phyloP scores from a whole-genome alignment of 2,797 vertebrate species.

The Phrynocephalus guinanensis region DNA sequence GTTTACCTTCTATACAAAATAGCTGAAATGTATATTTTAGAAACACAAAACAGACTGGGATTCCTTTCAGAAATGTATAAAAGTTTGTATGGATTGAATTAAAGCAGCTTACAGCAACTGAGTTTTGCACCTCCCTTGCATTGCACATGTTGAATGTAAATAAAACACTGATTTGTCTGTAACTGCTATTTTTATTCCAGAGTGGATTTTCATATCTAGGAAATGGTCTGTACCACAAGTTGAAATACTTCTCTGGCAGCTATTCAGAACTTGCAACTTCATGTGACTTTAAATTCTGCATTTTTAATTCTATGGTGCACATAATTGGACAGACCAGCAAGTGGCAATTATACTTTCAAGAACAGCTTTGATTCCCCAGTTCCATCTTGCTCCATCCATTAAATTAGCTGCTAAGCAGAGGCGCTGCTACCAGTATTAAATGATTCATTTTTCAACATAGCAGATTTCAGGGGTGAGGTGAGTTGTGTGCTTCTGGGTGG shows the following conservation, averaged over 20 bases:
- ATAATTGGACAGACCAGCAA: neutral
- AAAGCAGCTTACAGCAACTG: constrained; percentile 38
- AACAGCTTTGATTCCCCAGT: neutral
- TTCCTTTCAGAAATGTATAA: constrained; percentile 51
- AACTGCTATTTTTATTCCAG: constrained; percentile 3
- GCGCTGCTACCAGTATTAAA: constrained; percentile 44
- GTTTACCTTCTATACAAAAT: neutral
- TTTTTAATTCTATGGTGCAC: neutral
- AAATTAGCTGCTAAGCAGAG: constrained; percentile 55
- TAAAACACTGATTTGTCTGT: constrained; percentile 57
- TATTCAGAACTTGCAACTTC: neutral
- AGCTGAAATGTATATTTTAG: constrained; percentile 1
- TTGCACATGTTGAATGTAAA: constrained; percentile 62
- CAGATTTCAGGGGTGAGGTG: constrained; percentile 50
- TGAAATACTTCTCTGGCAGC: neutral
- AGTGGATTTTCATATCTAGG: neutral
- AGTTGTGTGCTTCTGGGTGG: constrained; percentile 52
- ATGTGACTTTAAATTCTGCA: neutral
- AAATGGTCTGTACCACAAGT: neutral
- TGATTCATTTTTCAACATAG: constrained; percentile 14
- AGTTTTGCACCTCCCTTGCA: constrained; percentile 54
- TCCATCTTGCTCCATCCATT: neutral
- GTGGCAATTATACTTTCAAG: neutral
- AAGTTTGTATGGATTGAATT: constrained; percentile 42
- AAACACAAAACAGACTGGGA: neutral